Evolutionary conservation across 1,140 invertebrate species (phyloP).

Genomic region (Conopomorpha cramerella): DNA sequence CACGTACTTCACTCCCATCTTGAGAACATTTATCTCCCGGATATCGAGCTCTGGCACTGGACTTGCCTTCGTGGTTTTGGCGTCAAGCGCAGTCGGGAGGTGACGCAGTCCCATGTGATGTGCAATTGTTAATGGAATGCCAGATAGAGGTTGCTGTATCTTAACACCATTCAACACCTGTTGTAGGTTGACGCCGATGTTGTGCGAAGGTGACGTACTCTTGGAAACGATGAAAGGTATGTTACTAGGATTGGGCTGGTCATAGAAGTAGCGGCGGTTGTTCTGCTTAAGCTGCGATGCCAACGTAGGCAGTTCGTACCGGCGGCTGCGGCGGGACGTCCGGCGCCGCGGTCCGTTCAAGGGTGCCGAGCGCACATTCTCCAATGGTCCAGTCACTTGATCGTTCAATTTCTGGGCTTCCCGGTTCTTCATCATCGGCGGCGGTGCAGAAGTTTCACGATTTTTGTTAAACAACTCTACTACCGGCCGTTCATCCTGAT

Average conservation of each 20-base stretch:
- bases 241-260: slow-evolving; percentile 14
- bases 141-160: slow-evolving; percentile 32
- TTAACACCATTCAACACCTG: slow-evolving; percentile 40
- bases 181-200: slow-evolving; percentile 40
- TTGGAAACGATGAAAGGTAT: slow-evolving; percentile 37
- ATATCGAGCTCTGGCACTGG: slow-evolving; percentile 13
- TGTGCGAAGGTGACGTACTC: slow-evolving; percentile 34
- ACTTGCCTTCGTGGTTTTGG: slow-evolving; percentile 8
- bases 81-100: background rate
- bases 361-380: too few relatives aligned
- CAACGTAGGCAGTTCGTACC: slow-evolving; percentile 36
- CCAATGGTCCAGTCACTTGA: too few relatives aligned
- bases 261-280: slow-evolving; percentile 16
- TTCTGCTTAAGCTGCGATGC: slow-evolving; percentile 38
- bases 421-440: too few relatives aligned
- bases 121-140: slow-evolving; percentile 38
- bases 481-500: too few relatives aligned
- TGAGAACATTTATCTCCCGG: slow-evolving; percentile 29
- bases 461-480: too few relatives aligned
- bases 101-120: slow-evolving; percentile 41
- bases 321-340: slow-evolving; percentile 17
- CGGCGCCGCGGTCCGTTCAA: slow-evolving; percentile 13
- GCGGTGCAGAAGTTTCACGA: too few relatives aligned
- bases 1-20: too few relatives aligned
- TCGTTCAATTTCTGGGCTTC: too few relatives aligned